Evolutionary conservation across 1,140 invertebrate genomes (phyloP), one percentile per base, ranked within the genome.

Genomic region (Adelges cooleyi): DNA sequence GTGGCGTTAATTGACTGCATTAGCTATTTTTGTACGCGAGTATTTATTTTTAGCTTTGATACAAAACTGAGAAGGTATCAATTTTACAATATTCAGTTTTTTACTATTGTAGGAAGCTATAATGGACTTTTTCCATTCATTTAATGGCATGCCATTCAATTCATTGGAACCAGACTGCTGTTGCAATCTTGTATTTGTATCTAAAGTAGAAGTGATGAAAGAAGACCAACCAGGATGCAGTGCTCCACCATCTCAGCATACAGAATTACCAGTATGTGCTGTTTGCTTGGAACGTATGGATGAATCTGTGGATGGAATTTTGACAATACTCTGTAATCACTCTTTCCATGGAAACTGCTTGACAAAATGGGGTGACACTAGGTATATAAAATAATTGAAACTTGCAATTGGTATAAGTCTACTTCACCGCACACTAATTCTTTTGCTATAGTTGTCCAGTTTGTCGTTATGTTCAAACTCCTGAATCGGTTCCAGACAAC

Each of bases 291-390:
- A 99, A 76, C 82, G 93, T 70, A 97, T 93, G 94, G 95, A 99
- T 77, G 95, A 98, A 77, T 93, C 90, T 68, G 90, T 98, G 1
- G 95, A 98, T 76, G 94, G 95, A 3, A 88, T 99, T 68, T 79
- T 99, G 62, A 98, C 95, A 5, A 96, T 99, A 72, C 80, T 99
- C 33, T 99, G 97, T 74, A 98, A 98, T 78, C 97, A 99, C 77
- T 87, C 93, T 0, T 99, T 98, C 76, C 97, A 99, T 78, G 86
- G 89, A 17, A 85, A 84, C 69, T 99, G 96, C 77, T 78, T 99
- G 29, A 84, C 89, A 59, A 89, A 98, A 75, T 99, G 96, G 95
- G 86, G 89, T n/a, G 94, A 97, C 75, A 90, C 87, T 20, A 93
- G 77, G 72, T 80, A 33, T 6, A 33, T 11, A 50, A n/a, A 56